Conservation (phyloP, 2,113 vertebrate species). For the Andinoacara biseriatus region DNA sequence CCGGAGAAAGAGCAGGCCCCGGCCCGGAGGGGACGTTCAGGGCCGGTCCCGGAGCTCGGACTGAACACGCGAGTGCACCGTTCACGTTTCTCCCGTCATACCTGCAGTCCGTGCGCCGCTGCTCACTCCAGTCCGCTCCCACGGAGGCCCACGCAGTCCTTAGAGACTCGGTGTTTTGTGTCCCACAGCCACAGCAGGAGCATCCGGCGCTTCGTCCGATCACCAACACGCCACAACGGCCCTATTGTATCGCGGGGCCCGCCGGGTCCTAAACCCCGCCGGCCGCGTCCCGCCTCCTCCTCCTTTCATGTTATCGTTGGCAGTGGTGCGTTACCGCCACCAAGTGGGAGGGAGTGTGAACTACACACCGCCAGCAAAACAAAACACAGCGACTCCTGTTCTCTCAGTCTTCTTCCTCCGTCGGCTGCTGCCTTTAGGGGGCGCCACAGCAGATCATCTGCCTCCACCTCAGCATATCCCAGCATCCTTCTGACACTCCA, state of each 20-base stretch:
- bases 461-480: no score
- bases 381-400: no score
- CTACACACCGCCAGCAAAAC: no score
- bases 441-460: no score
- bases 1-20: slow-evolving; percentile 60
- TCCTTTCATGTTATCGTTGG: neutral
- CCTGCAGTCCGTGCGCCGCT: slow-evolving; percentile 59
- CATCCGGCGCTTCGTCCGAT: slow-evolving; percentile 64
- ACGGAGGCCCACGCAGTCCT: neutral
- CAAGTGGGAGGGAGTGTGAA: neutral
- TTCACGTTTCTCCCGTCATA: slow-evolving; percentile 70
- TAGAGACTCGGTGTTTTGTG: slow-evolving; percentile 6
- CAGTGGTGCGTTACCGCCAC: neutral
- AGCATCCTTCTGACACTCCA: no score
- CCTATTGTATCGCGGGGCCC: slow-evolving; percentile 90
- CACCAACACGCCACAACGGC: slow-evolving; percentile 84
- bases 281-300: slow-evolving; percentile 53
- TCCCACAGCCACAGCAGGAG: slow-evolving; percentile 63
- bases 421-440: no score
- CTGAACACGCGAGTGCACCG: slow-evolving; percentile 73
- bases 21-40: slow-evolving; percentile 65
- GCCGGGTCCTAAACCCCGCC: slow-evolving; percentile 87
- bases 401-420: no score
- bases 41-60: slow-evolving; percentile 64
- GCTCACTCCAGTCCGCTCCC: slow-evolving; percentile 16